A percentile compares a stretch with the other conserved stretches of the same genome.
Evolutionary conservation across 1,140 invertebrate species (phyloP).

Genomic region (Tetramorium parvispinum): DNA sequence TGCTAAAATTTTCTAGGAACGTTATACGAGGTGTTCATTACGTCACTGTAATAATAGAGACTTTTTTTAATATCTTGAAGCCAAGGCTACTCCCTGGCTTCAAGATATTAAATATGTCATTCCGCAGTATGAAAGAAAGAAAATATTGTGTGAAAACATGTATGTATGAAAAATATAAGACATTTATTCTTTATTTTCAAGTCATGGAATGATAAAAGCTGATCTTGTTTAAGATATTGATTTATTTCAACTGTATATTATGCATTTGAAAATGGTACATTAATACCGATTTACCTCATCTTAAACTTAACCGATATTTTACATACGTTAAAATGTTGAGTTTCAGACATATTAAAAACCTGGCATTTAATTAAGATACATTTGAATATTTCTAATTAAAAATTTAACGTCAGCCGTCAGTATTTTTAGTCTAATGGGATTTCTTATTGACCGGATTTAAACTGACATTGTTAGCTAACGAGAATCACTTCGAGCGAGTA

Average conservation of each 20-base stretch:
- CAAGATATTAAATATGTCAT: not conserved
- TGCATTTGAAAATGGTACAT: not conserved
- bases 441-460: not conserved
- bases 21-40: not conserved
- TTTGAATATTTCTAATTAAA: not conserved
- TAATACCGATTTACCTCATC: not conserved
- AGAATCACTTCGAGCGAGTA: not conserved
- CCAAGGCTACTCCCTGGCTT: not conserved
- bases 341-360: slow-evolving; percentile 12
- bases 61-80: slow-evolving; percentile 5
- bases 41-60: not conserved
- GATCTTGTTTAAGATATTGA: not conserved
- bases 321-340: not conserved
- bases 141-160: not conserved
- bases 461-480: not conserved
- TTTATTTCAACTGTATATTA: not conserved
- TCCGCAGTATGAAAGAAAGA: not conserved
- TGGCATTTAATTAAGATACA: not conserved
- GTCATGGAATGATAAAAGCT: not conserved
- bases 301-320: not conserved
- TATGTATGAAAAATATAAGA: not conserved
- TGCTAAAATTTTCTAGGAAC: slow-evolving; percentile 8
- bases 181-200: not conserved
- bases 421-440: slow-evolving; percentile 1
- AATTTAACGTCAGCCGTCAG: not conserved